Evolutionary conservation across 2,888 invertebrate genomes (phyloP).

Genomic region (Hecatera dysodea): DNA sequence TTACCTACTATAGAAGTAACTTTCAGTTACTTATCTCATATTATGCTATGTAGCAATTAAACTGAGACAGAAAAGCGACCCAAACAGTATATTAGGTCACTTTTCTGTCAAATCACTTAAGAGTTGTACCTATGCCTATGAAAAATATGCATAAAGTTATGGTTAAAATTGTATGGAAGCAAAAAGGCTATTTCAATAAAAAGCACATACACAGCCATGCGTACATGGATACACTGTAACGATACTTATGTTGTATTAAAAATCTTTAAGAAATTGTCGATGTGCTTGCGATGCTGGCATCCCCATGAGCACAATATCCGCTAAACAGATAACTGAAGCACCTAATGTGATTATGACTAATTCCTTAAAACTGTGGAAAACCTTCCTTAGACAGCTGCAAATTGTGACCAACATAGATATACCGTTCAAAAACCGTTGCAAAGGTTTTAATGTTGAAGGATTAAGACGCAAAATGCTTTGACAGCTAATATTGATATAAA

Average conservation of each 20-base stretch:
- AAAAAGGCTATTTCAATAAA: background rate
- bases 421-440: slow-evolving; percentile 64
- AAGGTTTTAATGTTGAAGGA: slow-evolving; percentile 58
- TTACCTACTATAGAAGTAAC: background rate
- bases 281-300: background rate
- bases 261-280: background rate
- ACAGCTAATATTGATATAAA: slow-evolving; percentile 73
- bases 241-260: background rate
- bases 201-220: background rate
- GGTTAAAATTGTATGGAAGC: background rate
- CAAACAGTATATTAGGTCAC: no score
- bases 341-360: slow-evolving; percentile 85
- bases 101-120: no score
- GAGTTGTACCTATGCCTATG: no score
- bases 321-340: slow-evolving; percentile 62
- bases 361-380: slow-evolving; percentile 82
- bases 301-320: slow-evolving; percentile 30
- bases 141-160: no score
- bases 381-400: slow-evolving; percentile 78
- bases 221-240: background rate
- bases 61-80: no score
- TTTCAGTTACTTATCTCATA: background rate
- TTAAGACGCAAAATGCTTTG: slow-evolving; percentile 75
- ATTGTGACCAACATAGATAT: slow-evolving; percentile 68
- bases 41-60: background rate